A percentile compares a stretch with the other conserved stretches of the same genome.
Conservation (phyloP, 1,140 invertebrate species). For the Micrasema minimum region DNA sequence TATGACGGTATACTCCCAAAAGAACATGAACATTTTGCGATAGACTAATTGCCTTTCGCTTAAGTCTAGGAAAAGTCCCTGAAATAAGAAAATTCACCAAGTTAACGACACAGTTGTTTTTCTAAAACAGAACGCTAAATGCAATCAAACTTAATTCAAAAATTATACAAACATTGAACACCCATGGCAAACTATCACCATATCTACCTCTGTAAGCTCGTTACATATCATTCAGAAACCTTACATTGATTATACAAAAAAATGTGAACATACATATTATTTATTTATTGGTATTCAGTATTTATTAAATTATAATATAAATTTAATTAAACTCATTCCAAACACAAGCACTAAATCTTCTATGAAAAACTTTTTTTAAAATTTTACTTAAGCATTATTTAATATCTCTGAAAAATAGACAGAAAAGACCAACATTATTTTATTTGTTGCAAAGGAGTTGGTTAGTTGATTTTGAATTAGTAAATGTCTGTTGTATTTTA, state of each 20-base stretch:
- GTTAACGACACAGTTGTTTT: constrained; percentile 7
- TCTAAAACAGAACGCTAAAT: constrained; percentile 17
- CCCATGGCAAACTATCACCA: constrained; percentile 10
- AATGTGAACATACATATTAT: not conserved
- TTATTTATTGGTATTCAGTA: too few species aligned
- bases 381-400: too few species aligned
- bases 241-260: too few species aligned
- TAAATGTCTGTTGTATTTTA: too few species aligned
- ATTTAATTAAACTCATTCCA: too few species aligned
- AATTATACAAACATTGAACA: not conserved
- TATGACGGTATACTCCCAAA: constrained; percentile 8
- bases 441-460: too few species aligned
- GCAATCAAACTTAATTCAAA: constrained; percentile 5
- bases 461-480: too few species aligned
- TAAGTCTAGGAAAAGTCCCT: constrained; percentile 34
- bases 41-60: constrained; percentile 11
- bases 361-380: too few species aligned
- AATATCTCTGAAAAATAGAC: too few species aligned
- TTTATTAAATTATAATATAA: too few species aligned
- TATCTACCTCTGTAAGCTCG: not conserved
- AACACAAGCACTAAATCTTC: too few species aligned
- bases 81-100: constrained; percentile 30
- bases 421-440: too few species aligned
- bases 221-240: not conserved
- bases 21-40: constrained; percentile 15